Percentiles rank a stretch among this genome's conserved stretches.
These are phyloP conservation scores for Lineus longissimus DNA, from an alignment of 1,140 invertebrate genomes.

Conservation along the genomic window DNA sequence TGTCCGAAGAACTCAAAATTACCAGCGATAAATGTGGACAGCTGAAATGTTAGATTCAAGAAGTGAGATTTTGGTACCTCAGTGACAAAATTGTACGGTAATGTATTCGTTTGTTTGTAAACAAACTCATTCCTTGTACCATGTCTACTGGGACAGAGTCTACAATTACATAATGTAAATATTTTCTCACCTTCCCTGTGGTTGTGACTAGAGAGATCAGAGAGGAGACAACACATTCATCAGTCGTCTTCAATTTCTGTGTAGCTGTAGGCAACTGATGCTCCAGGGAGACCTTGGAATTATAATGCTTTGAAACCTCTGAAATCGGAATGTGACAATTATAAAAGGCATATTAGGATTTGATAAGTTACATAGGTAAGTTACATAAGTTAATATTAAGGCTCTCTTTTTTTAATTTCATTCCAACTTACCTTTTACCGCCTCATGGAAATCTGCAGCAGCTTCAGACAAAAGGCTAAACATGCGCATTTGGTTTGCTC, in stretches of 20 bases:
- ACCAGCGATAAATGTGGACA: conserved; percentile 39
- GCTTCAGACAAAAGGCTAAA: conserved; percentile 31
- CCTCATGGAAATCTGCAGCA: conserved; percentile 36
- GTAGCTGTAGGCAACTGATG: conserved; percentile 52
- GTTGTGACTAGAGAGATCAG: conserved; percentile 48
- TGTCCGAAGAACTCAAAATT: conserved; percentile 44
- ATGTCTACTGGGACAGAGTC: too few relatives aligned
- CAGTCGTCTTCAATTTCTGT: conserved; percentile 50
- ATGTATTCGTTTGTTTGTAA: too few relatives aligned
- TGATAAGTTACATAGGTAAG: neutral
- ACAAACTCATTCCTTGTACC: too few relatives aligned
- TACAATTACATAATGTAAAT: too few relatives aligned
- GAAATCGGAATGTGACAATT: conserved; percentile 14
- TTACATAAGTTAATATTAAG: neutral
- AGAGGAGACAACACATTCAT: conserved; percentile 54
- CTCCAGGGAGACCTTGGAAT: conserved; percentile 53
- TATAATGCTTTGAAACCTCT: conserved; percentile 55
- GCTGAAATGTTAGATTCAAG: conserved; percentile 24
- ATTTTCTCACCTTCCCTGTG: conserved; percentile 45
- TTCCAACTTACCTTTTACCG: conserved; percentile 38
- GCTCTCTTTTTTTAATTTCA: neutral
- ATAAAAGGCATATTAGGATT: neutral
- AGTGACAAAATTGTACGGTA: too few relatives aligned
- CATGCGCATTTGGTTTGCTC: conserved; percentile 35
- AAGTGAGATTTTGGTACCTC: too few relatives aligned